phyloP scores from a whole-genome alignment of 2,113 vertebrate genomes.

The Pyxicephalus adspersus region DNA sequence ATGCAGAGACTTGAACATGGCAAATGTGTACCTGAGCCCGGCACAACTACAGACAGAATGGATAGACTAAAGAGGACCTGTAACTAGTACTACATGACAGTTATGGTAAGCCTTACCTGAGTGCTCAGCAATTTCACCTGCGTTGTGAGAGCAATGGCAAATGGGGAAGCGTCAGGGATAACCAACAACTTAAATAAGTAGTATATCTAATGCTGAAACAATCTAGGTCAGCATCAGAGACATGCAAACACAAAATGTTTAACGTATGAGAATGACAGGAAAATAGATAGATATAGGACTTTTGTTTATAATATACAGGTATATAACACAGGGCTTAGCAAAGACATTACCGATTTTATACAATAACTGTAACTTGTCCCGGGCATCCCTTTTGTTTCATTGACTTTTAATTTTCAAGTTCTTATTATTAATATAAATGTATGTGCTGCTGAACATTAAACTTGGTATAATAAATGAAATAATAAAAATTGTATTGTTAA shows the following conservation, averaged over 20 bases:
- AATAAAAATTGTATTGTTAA: no score
- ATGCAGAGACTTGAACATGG: constrained; percentile 34
- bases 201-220: constrained; percentile 67
- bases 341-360: neutral
- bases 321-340: constrained; percentile 9
- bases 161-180: constrained; percentile 81
- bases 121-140: constrained; percentile 87
- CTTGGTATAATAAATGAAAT: no score
- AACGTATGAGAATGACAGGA: constrained; percentile 72
- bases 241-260: constrained; percentile 63
- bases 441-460: no score
- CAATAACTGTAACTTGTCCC: no score
- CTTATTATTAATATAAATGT: no score
- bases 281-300: constrained; percentile 66
- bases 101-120: constrained; percentile 82
- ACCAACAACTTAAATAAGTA: constrained; percentile 79
- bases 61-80: constrained; percentile 29
- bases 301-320: constrained; percentile 24
- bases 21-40: constrained; percentile 62
- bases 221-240: constrained; percentile 70
- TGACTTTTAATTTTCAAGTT: neutral
- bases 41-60: constrained; percentile 69
- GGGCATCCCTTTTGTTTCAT: neutral
- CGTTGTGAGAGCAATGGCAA: constrained; percentile 80
- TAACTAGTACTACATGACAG: constrained; percentile 22